Evolutionary conservation across 64 coral and sea anemone species (phyloP).

Genomic region (Dendronephthya gigantea): DNA sequence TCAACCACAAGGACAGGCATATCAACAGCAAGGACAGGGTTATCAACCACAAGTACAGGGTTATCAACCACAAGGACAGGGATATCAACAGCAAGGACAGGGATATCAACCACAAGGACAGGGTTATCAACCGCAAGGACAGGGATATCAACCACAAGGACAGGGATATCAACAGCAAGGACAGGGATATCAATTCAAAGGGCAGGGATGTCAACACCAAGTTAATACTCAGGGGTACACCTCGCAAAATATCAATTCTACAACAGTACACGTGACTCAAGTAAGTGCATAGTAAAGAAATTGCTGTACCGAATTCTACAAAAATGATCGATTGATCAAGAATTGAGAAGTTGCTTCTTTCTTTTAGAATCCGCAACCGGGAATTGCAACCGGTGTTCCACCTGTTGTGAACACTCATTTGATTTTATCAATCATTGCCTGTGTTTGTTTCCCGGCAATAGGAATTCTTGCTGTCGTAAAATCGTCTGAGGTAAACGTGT

Average conservation of each 20-base stretch:
- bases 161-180: no score
- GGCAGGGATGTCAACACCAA: no score
- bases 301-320: neutral
- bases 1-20: no score
- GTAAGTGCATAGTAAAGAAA: neutral
- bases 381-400: neutral
- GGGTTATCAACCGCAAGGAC: no score
- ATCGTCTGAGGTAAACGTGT: no score
- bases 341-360: neutral
- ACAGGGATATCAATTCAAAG: no score
- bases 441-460: no score
- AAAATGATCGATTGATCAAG: neutral
- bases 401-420: neutral
- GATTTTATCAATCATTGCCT: no score
- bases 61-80: neutral
- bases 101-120: no score
- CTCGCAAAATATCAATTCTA: neutral
- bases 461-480: no score
- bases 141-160: no score
- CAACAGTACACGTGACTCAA: neutral
- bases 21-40: no score
- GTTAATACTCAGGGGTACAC: neutral
- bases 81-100: neutral
- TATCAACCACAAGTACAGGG: neutral
- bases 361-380: neutral